phyloP scores from a whole-genome alignment of 92 coral and sea anemone species.

The Siderastrea radians region DNA sequence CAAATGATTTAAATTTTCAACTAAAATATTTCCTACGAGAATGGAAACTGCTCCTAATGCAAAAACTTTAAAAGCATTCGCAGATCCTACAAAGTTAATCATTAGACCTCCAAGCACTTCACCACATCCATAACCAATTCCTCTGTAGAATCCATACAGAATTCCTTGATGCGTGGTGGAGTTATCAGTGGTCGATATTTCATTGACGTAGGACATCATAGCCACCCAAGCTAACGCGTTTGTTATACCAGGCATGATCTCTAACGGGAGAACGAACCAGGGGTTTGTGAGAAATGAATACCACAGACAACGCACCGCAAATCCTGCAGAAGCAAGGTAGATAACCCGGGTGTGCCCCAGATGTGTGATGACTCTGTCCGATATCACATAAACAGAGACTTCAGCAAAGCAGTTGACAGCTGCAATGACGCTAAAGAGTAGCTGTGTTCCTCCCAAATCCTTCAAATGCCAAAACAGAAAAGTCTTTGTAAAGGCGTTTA shows the following conservation, averaged over 20 bases:
- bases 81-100: constrained; percentile 74
- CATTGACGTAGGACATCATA: constrained; percentile 89
- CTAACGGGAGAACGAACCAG: constrained; percentile 82
- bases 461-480: constrained; percentile 94
- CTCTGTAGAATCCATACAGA: constrained; percentile 82
- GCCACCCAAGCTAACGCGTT: constrained; percentile 95
- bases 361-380: constrained; percentile 75
- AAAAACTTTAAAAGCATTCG: constrained; percentile 58
- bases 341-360: constrained; percentile 80
- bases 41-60: constrained; percentile 22
- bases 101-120: constrained; percentile 81
- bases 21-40: constrained; percentile 8
- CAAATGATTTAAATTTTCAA: not conserved
- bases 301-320: constrained; percentile 70
- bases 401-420: constrained; percentile 91
- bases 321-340: constrained; percentile 83
- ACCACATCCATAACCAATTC: constrained; percentile 82
- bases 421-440: constrained; percentile 89
- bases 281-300: constrained; percentile 83
- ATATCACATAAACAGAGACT: constrained; percentile 86
- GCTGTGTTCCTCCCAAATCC: constrained; percentile 89
- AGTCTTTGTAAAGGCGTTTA: constrained; percentile 92
- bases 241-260: constrained; percentile 85
- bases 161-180: constrained; percentile 73
- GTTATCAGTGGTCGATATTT: constrained; percentile 32